Base-by-base conservation (phyloP, 1,140 invertebrate species). In the Ips nitidus region DNA sequence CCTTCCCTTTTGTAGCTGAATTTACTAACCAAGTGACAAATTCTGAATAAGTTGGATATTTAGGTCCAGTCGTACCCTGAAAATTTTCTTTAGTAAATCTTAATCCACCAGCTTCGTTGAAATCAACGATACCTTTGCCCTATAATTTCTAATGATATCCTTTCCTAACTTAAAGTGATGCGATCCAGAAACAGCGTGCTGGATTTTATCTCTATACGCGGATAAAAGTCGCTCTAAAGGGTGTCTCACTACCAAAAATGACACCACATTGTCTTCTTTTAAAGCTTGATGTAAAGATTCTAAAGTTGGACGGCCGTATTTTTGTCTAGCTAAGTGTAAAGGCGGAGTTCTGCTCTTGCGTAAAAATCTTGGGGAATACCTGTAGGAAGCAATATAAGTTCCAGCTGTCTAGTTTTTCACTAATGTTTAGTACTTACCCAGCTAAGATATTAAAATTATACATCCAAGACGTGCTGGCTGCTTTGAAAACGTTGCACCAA, bases 131-230 rank as follows among this genome's bases (percentile, higher is more conserved):
- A 78, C 76, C 65, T 74, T 77, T 6, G 75, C 61, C 76, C 91
- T 84, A 79, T 91, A 93, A 67, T 87, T 89, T 69, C 84, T 84
- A 36, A 93, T 87, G 69, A 93, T 93, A 77, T 88, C 85, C 47
- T 87, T 86, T 1, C 91, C 90, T 70, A 93, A 82, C 79, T 91
- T 92, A 65, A 90, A 88, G 74, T 93, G 91, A 76, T 90, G 88
- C 8, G 91, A 91, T 77, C 91, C 90, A 0, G 91, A 90, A 73
- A 91, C 83, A 50, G 91, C 90, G 74, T 90, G 90, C 71, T 92
- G 87, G 70, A 96, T 86, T 82, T 96, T 96, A 78, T 95, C 94
- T 74, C 93, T 87, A 81, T 95, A 97, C 8, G 93, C 94, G 50
- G 92, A 95, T 52, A 95, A 85, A 43, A 97, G 82, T 75, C 95